phyloP scores from a whole-genome alignment of 2,113 vertebrate species.

The Chlorodrepanis virens region DNA sequence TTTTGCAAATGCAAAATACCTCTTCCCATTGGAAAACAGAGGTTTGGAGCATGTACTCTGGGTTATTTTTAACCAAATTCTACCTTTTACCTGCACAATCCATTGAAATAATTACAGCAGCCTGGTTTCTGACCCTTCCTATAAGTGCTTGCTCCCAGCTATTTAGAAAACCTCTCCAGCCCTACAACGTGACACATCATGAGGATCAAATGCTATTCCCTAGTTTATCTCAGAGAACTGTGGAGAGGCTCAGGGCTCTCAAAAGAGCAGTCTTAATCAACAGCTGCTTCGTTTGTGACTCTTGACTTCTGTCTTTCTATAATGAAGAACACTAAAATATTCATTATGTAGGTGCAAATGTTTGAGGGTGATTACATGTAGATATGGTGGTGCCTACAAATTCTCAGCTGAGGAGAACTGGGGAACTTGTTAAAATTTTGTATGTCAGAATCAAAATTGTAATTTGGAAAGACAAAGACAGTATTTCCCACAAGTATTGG shows the following conservation, averaged over 20 bases:
- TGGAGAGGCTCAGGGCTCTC: not conserved
- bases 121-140: not conserved
- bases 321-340: conserved; percentile 10
- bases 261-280: not conserved
- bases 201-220: not conserved
- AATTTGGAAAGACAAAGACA: not conserved
- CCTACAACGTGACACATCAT: not conserved
- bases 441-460: not conserved
- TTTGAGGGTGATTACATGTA: not conserved
- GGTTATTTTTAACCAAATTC: not conserved
- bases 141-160: not conserved
- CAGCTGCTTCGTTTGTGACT: not conserved
- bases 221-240: not conserved
- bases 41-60: not conserved
- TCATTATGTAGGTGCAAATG: not conserved
- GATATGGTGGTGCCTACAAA: not conserved
- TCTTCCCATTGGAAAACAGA: not conserved
- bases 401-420: not conserved
- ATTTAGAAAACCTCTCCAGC: not conserved
- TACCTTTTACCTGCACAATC: not conserved
- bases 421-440: not conserved
- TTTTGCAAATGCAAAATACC: not conserved
- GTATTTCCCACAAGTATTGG: not conserved
- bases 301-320: not conserved
- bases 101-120: not conserved